A percentile compares a stretch with the other conserved stretches of the same genome.
These are phyloP conservation scores for Argyresthia albistria DNA, from an alignment of 2,888 invertebrate genomes.

Conservation along the genomic window DNA sequence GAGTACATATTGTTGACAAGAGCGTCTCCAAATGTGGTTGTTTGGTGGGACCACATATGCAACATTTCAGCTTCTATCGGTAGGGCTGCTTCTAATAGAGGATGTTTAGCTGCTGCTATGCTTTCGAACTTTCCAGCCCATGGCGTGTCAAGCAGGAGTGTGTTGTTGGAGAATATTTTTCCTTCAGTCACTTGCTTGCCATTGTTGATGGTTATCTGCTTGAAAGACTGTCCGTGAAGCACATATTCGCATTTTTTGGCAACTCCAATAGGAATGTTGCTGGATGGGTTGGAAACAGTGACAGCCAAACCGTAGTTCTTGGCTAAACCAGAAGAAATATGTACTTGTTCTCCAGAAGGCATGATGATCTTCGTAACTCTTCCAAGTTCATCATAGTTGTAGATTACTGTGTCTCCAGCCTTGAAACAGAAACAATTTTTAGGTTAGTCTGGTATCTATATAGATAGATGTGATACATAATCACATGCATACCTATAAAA, in stretches of 20 bases:
- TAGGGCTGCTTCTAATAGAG: constrained; percentile 84
- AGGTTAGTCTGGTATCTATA: neutral
- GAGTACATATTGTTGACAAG: constrained; percentile 86
- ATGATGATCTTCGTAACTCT: constrained; percentile 88
- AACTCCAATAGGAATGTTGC: constrained; percentile 67
- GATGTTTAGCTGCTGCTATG: constrained; percentile 86
- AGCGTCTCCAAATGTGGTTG: constrained; percentile 81
- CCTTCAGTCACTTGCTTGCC: constrained; percentile 82
- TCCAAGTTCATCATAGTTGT: constrained; percentile 92
- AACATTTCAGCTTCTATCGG: constrained; percentile 93
- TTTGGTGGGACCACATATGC: constrained; percentile 91
- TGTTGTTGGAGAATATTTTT: constrained; percentile 83
- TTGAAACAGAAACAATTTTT: constrained; percentile 30
- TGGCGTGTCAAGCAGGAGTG: constrained; percentile 81
- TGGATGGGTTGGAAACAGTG: constrained; percentile 74
- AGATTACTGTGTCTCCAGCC: constrained; percentile 91
- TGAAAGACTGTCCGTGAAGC: constrained; percentile 76
- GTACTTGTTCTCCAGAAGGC: constrained; percentile 92
- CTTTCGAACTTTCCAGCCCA: constrained; percentile 83
- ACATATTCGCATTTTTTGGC: constrained; percentile 73
- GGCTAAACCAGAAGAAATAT: constrained; percentile 83
- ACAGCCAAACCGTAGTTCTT: constrained; percentile 84
- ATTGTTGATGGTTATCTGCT: constrained; percentile 78
- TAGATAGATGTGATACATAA: neutral
- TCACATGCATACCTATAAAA: too few relatives aligned